Evolutionary conservation across 2,113 vertebrate species (phyloP).

Genomic region (Poecile atricapillus): DNA sequence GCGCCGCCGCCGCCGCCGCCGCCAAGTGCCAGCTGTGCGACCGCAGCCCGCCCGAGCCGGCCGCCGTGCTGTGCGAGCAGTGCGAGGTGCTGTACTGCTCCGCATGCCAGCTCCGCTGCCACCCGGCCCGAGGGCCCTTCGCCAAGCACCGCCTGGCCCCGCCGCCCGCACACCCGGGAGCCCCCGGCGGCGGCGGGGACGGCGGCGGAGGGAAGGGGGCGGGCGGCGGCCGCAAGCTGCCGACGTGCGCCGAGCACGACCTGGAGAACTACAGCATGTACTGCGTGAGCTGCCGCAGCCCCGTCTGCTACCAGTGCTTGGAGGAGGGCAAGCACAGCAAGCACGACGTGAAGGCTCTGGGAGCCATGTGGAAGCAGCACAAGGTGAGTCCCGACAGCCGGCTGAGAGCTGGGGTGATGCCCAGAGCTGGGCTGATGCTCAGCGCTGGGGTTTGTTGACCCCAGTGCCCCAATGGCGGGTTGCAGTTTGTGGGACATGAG

Average conservation of each 20-base stretch:
- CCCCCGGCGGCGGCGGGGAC: background rate
- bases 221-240: slow-evolving; percentile 71
- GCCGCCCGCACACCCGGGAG: slow-evolving; percentile 56
- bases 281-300: slow-evolving; percentile 85
- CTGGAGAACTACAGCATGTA: slow-evolving; percentile 93
- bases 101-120: slow-evolving; percentile 91
- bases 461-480: accelerated
- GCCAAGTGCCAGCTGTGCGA: slow-evolving; percentile 83
- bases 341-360: slow-evolving; percentile 89
- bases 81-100: slow-evolving; percentile 92
- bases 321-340: slow-evolving; percentile 88
- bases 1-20: slow-evolving; percentile 64
- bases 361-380: slow-evolving; percentile 94
- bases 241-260: slow-evolving; percentile 92
- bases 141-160: slow-evolving; percentile 90
- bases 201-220: slow-evolving; percentile 17
- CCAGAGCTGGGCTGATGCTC: background rate
- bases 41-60: slow-evolving; percentile 77
- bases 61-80: slow-evolving; percentile 89
- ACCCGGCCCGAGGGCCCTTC: slow-evolving; percentile 91
- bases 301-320: slow-evolving; percentile 90
- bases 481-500: background rate
- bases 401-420: background rate
- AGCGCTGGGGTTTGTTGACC: accelerated
- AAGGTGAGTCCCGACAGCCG: slow-evolving; percentile 77